Evolutionary conservation across 2,888 invertebrate genomes (phyloP), one percentile per base, ranked within the genome.

Genomic region (Octonoba sinensis): DNA sequence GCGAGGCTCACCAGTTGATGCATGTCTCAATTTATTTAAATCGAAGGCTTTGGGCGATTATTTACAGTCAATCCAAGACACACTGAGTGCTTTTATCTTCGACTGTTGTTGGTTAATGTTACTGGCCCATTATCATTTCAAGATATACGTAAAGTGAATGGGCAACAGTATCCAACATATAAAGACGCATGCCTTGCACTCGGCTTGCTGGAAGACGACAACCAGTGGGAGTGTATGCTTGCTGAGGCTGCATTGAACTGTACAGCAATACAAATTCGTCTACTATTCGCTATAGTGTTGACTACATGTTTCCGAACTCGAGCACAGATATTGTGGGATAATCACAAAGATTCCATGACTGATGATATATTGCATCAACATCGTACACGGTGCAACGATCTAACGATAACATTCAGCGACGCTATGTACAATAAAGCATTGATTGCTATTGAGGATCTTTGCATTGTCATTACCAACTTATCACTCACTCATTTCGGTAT

Each of bases 361-460:
- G 60, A 60, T 60, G 60, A 60, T 60, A 60, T 60, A 60, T 60
- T 60, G 60, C 60, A 60, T 60, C 60, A 60, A 67, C 56, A 67
- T 67, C 67, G 67, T 67, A 67, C 15, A 67, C 44, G 67, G 67
- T 59, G 59, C 47, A 15, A 70, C 57, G 57, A 70, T 70, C 70
- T 59, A 70, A 57, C 57, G 22, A 70, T 70, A 46, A 44, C 59
- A 70, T 70, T 70, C 70, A 70, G 57, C 57, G 70, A 70, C 57
- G 70, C 20, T 22, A 57, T 70, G 70, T 70, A 70, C 70, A 70
- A 70, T 70, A 59, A 70, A 70, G 70, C 70, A 70, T 57, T 70
- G 70, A 70, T 70, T 70, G 70, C 70, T 70, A 70, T 70, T 15
- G 59, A 70, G 57, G 70, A 70, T 70, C 67, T 56, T n/a, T n/a